Conservation (phyloP, 2,888 invertebrate species). For the Altica lythri region DNA sequence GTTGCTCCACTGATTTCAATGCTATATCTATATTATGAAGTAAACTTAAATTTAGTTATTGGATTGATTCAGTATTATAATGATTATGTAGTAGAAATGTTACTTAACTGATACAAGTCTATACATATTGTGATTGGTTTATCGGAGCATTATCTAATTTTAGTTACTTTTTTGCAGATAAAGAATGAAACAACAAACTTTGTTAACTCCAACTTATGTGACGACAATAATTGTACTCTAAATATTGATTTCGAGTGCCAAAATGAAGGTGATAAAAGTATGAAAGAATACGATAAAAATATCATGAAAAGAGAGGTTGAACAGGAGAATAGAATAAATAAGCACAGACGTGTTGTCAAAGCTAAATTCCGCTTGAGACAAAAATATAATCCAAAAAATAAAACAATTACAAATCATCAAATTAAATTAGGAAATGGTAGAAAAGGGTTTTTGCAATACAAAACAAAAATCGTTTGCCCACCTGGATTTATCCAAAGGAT, state of each 20-base stretch:
- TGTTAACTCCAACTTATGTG: constrained; percentile 36
- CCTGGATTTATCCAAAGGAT: constrained; percentile 61
- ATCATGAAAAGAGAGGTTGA: constrained; percentile 41
- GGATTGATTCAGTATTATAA: too few relatives aligned
- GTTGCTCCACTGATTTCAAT: too few relatives aligned
- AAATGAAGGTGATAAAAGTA: constrained; percentile 29
- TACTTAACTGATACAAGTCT: too few relatives aligned
- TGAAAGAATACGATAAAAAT: constrained; percentile 45
- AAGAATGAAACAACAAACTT: constrained; percentile 41
- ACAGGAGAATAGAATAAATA: constrained; percentile 33
- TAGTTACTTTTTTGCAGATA: constrained; percentile 37
- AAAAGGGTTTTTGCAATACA: constrained; percentile 33
- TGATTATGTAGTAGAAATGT: too few relatives aligned
- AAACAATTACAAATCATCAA: constrained; percentile 17
- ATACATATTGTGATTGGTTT: too few relatives aligned
- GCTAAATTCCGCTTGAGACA: constrained; percentile 48
- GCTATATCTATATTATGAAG: too few relatives aligned
- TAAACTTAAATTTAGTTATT: too few relatives aligned
- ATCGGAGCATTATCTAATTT: too few relatives aligned
- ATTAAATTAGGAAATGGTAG: constrained; percentile 23
- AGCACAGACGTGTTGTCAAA: constrained; percentile 42
- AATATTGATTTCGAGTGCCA: constrained; percentile 38
- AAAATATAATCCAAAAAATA: constrained; percentile 39
- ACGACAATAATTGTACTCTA: constrained; percentile 37
- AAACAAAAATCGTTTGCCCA: constrained; percentile 55